A percentile compares a stretch with the other conserved stretches of the same genome.
Conservation (phyloP, 2,888 invertebrate species). For the Pammene fasciana region DNA sequence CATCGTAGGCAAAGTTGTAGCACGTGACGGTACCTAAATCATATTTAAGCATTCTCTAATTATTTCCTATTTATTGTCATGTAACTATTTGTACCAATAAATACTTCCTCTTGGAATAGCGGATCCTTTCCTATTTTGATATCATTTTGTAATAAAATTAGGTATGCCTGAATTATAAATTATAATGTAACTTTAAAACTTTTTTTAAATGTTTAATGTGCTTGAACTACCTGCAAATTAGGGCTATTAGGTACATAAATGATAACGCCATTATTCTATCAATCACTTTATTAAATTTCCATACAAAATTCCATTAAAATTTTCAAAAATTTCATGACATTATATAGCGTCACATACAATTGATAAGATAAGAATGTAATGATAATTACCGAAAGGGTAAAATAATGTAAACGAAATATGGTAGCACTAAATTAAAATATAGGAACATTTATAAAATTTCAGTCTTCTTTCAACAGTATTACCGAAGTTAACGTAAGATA, state of each 20-base stretch:
- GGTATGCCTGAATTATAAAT: too few relatives aligned
- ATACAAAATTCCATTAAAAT: constrained; percentile 83
- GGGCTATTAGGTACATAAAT: constrained; percentile 48
- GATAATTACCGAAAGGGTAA: constrained; percentile 73
- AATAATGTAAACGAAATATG: constrained; percentile 76
- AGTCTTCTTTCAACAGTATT: constrained; percentile 79
- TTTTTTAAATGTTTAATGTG: too few relatives aligned
- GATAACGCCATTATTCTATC: constrained; percentile 73
- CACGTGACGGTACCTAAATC: too few relatives aligned
- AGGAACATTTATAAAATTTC: constrained; percentile 82
- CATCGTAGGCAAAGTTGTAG: too few relatives aligned
- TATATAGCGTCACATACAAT: constrained; percentile 82
- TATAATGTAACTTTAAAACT: too few relatives aligned
- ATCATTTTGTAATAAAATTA: too few relatives aligned
- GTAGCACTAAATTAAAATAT: constrained; percentile 82
- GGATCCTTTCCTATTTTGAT: too few relatives aligned
- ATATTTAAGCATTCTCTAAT: too few relatives aligned
- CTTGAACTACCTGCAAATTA: not conserved
- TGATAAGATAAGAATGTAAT: constrained; percentile 78
- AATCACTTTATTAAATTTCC: constrained; percentile 81
- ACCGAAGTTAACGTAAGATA: constrained; percentile 76
- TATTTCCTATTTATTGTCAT: too few relatives aligned
- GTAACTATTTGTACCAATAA: too few relatives aligned
- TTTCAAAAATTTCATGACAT: constrained; percentile 81
- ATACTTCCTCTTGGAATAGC: too few relatives aligned